phyloP scores from a whole-genome alignment of 1,140 invertebrate species.

The Spodoptera frugiperda region DNA sequence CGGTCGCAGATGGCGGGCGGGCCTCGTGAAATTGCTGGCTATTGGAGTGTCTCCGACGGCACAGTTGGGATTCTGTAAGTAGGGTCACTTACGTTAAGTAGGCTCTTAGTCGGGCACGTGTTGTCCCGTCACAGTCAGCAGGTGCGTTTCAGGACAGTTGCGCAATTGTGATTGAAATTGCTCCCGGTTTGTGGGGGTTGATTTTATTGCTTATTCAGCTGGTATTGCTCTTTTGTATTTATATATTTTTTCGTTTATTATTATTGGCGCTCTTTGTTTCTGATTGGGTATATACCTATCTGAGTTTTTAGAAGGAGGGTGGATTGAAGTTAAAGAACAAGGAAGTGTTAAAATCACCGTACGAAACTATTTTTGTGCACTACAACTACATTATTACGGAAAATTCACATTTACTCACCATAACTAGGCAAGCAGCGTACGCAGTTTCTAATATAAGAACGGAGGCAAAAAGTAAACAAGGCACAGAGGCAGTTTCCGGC shows the following conservation, averaged over 20 bases:
- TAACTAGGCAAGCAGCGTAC: slow-evolving; percentile 44
- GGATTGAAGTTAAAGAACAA: not conserved
- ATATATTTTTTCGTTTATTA: slow-evolving; percentile 1
- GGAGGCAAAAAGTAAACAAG: slow-evolving; percentile 82
- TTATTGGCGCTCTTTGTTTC: not conserved
- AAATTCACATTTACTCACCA: slow-evolving; percentile 37
- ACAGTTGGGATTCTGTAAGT: slow-evolving; percentile 79
- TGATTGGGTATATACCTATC: not conserved
- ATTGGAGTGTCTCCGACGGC: slow-evolving; percentile 74
- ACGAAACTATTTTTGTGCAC: not conserved
- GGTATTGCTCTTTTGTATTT: slow-evolving; percentile 36
- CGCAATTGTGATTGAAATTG: slow-evolving; percentile 81
- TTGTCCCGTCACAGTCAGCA: slow-evolving; percentile 69
- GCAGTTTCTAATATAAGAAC: slow-evolving; percentile 82
- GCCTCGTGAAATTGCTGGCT: slow-evolving; percentile 75
- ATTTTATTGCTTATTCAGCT: slow-evolving; percentile 57
- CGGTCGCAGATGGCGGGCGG: slow-evolving; percentile 80
- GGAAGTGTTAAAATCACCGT: too few relatives aligned
- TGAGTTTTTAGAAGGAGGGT: not conserved
- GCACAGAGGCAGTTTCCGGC: slow-evolving; percentile 74
- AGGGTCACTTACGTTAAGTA: slow-evolving; percentile 84
- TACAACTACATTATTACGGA: not conserved
- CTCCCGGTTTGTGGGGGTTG: slow-evolving; percentile 63
- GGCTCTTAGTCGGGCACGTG: slow-evolving; percentile 79
- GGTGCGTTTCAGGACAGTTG: slow-evolving; percentile 70